Evolutionary conservation across 2,888 invertebrate species (phyloP), one percentile per base, ranked within the genome.

Genomic region (Pinctada fucata): DNA sequence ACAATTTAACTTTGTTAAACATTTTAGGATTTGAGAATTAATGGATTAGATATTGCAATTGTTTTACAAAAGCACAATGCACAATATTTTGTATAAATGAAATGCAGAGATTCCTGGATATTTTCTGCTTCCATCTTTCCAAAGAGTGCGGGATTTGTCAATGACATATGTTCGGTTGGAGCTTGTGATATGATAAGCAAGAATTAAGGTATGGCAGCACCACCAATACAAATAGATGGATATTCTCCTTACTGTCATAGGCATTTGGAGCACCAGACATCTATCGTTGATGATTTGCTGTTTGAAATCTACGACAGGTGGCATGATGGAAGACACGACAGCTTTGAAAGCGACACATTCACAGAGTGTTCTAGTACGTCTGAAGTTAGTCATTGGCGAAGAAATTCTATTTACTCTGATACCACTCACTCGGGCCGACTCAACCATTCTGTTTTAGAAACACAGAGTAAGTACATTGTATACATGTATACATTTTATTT

Each of bases 301-400:
- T 90, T 88, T 79, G 92, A 92, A 74, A 92, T 92, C 67, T 92
- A 92, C 75, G 91, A 92, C 78, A 88, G 90, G 31, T 91, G 90
- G 90, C 88, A 90, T 69, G 88, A 86, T 68, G 82, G 84, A 8
- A 82, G 85, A 48, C 84, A 89, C 76, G 90, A 91, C 80, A 92
- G 91, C 82, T 89, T 91, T 79, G 92, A 92, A 83, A 91, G 91
- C 73, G 92, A 92, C 82, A 92, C 92, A 0, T 90, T 91, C 84
- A 92, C 92, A 8, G 92, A 92, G 78, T 89, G 89, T 78, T 91
- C 92, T 47, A 90, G 91, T 74, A 90, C 91, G 2, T 90, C 91
- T 2, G 91, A 91, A 74, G 85, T 90, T 69, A 84, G 88, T 71
- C 87, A 85, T 70, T 84, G 84, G 80, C 67, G 85, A 10, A 82